Base-by-base conservation (phyloP, 2,113 vertebrate genomes). In the Scomber japonicus region DNA sequence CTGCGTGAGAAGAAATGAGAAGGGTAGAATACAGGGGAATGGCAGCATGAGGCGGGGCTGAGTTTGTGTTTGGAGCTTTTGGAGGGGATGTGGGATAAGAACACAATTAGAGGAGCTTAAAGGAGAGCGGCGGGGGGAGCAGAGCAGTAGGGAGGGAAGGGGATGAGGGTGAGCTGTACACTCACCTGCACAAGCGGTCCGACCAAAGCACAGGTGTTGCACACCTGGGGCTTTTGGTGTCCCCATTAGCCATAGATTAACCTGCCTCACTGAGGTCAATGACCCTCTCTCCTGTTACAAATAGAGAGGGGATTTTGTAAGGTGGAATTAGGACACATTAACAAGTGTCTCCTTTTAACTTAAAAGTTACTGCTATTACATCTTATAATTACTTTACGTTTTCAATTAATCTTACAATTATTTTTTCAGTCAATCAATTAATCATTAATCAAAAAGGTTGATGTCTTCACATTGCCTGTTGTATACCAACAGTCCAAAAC, bases 151-250 rank as follows among this genome's bases (percentile, higher is more conserved):
- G 51, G 46, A 50, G 60, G 17, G 61, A 13, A 2, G 24, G 53
- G 63, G 67, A 78, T 71, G 79, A 66, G 67, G 61, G 48, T 63
- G 65, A 73, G 56, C 70, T 63, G 73, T 77, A 75, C 67, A 69
- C 80, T 89, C 83, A 86, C 75, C 71, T 85, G 83, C 70, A 78
- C 17, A 3, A 81, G 75, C 24, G 2, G 75, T 71, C 64, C 17
- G 17, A 83, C 67, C 71, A 85, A 79, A 88, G 71, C 88, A 61
- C 89, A 93, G 93, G 92, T 93, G 94, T 84, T 88, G 73, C 66
- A 87, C 92, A 93, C 93, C 93, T 94, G 93, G 92, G 50, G 71
- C 64, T 70, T 71, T 57, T 59, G 65, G 7, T 66, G 56, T 77
- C 62, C 65, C 80, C 66, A 79, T 88, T 81, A 88, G 68, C 83